Evolutionary conservation across 2,888 invertebrate genomes (phyloP), one percentile per base, ranked within the genome.

Genomic region (Gnatocerus cornutus): DNA sequence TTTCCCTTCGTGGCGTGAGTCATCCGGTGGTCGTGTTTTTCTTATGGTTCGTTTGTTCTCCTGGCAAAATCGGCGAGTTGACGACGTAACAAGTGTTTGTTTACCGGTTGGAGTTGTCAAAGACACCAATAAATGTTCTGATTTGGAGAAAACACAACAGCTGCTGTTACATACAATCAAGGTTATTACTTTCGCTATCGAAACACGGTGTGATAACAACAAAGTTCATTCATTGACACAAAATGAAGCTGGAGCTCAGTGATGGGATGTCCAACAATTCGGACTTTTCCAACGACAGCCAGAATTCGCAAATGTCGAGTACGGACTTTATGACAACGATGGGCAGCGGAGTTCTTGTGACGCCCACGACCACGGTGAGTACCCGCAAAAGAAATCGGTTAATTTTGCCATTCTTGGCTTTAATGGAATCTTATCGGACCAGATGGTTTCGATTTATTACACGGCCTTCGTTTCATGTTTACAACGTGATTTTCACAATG

Each of bases 241-340:
- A 80, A 80, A 84, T 85, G 83, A 84, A 84, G 78, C 76, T 84
- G 74, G 85, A 85, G 65, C 76, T 84, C 62, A 83, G 83, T 76
- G 84, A 84, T 75, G 83, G 83, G 33, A 78, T 82, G 76, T 84
- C 84, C 30, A 84, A 84, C 71, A 81, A 84, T 77, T 85, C 84
- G 65, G 85, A 85, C 78, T 84, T 84, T 79, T 84, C 84, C 21
- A 83, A 83, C 75, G 85, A 85, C 74, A 84, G 84, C 65, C 84
- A 84, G 74, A 83, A 82, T 77, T 84, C 84, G n/a, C 83, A 84
- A 72, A 79, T 82, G 73, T 84, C 84, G 41, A 81, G 81, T 3
- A 80, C 78, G 12, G 83, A 83, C 73, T 83, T 83, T 74, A 80
- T 82, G 76, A 77, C 82, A 16, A 79, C 80, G 3, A 78, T 82